These are phyloP conservation scores for Pseudeuparius sepicola DNA, from an alignment of 2,888 invertebrate species.

Conservation along the genomic window DNA sequence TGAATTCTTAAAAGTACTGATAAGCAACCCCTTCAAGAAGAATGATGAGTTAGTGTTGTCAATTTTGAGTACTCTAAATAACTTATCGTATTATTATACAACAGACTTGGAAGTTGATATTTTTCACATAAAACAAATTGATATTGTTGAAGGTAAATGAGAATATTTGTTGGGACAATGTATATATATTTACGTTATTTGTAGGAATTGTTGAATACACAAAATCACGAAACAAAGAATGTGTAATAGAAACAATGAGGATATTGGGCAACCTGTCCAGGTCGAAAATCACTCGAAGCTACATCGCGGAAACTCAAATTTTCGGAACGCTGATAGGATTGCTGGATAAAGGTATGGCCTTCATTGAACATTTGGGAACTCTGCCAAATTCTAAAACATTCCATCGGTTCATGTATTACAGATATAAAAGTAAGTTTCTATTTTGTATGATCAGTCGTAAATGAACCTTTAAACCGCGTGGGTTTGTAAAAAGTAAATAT, in stretches of 20 bases:
- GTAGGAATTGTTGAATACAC: slow-evolving; percentile 40
- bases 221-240: slow-evolving; percentile 41
- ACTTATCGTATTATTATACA: slow-evolving; percentile 66
- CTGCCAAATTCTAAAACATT: too few relatives aligned
- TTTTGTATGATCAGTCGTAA: too few relatives aligned
- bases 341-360: slow-evolving; percentile 47
- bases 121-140: slow-evolving; percentile 41
- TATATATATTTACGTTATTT: slow-evolving; percentile 20
- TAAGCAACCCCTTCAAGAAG: slow-evolving; percentile 42
- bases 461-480: too few relatives aligned
- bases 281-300: slow-evolving; percentile 52
- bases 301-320: slow-evolving; percentile 57
- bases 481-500: too few relatives aligned
- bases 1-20: slow-evolving; percentile 39
- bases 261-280: slow-evolving; percentile 77
- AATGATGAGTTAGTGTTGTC: slow-evolving; percentile 69
- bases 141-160: slow-evolving; percentile 41
- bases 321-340: slow-evolving; percentile 49
- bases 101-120: slow-evolving; percentile 38
- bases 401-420: too few relatives aligned
- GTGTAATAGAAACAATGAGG: slow-evolving; percentile 60
- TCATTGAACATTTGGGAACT: too few relatives aligned
- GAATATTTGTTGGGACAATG: neutral
- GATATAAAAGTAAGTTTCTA: too few relatives aligned
- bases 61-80: slow-evolving; percentile 72